Evolutionary conservation across 2,888 invertebrate species (phyloP).

Genomic region (Callyntrura sp.): DNA sequence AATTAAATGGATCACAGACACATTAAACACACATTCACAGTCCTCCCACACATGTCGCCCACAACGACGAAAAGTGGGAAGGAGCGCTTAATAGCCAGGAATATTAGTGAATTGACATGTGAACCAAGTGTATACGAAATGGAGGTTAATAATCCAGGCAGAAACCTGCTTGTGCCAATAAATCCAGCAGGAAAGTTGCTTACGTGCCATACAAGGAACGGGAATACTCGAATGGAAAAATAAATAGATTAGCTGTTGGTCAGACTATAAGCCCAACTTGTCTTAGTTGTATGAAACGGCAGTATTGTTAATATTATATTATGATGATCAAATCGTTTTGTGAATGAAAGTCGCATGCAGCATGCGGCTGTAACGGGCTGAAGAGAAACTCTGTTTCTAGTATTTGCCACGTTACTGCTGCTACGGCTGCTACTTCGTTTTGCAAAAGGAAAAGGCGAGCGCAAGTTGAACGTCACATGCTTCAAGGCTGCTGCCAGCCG

Average conservation of each 20-base stretch:
- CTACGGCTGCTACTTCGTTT: neutral
- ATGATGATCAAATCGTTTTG: conserved; percentile 13
- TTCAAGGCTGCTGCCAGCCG: neutral
- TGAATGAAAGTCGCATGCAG: conserved; percentile 29
- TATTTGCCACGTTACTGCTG: too few species aligned
- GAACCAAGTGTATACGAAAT: too few species aligned
- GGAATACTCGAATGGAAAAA: neutral
- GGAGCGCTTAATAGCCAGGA: too few species aligned
- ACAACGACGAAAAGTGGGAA: neutral
- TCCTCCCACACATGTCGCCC: neutral
- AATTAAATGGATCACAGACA: conserved; percentile 4
- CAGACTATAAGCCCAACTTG: too few species aligned
- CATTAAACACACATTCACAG: too few species aligned
- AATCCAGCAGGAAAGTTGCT: neutral
- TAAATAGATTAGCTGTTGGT: too few species aligned
- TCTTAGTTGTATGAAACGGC: neutral
- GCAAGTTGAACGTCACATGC: conserved; percentile 29
- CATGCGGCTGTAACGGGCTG: neutral
- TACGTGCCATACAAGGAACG: neutral
- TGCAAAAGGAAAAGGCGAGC: neutral
- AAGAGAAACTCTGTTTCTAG: neutral
- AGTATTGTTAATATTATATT: conserved; percentile 18
- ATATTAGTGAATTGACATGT: neutral
- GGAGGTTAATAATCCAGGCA: neutral
- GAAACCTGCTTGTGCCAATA: neutral